phyloP scores from a whole-genome alignment of 2,113 vertebrate species.

The Tylochromis polylepis region DNA sequence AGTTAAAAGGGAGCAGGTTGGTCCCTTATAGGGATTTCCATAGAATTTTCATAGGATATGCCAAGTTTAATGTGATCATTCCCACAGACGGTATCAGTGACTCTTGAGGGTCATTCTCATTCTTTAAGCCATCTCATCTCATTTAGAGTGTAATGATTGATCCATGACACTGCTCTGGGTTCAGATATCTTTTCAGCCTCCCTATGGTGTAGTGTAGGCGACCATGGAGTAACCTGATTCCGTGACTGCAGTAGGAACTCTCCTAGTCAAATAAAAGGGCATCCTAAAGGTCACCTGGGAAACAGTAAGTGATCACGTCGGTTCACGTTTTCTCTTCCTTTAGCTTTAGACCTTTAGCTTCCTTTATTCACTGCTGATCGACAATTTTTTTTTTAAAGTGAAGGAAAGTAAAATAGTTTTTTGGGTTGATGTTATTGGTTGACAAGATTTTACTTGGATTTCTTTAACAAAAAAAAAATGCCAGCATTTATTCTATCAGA shows the following conservation, averaged over 20 bases:
- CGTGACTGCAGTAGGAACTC: neutral
- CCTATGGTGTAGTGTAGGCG: neutral
- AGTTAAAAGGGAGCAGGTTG: slow-evolving; percentile 18
- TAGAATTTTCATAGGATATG: neutral
- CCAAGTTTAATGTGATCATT: slow-evolving; percentile 6
- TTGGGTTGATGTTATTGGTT: neutral
- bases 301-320: neutral
- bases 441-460: neutral
- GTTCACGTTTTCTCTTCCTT: neutral
- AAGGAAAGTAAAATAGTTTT: neutral
- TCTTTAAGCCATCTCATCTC: slow-evolving; percentile 14
- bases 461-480: neutral
- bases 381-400: neutral
- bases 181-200: slow-evolving; percentile 10
- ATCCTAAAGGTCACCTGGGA: neutral
- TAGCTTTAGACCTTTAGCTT: neutral
- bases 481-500: neutral
- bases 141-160: slow-evolving; percentile 30
- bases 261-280: neutral
- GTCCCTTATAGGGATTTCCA: slow-evolving; percentile 11
- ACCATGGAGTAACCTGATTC: slow-evolving; percentile 22
- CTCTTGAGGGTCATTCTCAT: neutral
- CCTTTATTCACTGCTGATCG: neutral
- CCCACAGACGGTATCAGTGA: slow-evolving; percentile 4
- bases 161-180: neutral